Evolutionary conservation across 2,888 invertebrate genomes (phyloP).

Genomic region (Vannuccia rotundouncinata): DNA sequence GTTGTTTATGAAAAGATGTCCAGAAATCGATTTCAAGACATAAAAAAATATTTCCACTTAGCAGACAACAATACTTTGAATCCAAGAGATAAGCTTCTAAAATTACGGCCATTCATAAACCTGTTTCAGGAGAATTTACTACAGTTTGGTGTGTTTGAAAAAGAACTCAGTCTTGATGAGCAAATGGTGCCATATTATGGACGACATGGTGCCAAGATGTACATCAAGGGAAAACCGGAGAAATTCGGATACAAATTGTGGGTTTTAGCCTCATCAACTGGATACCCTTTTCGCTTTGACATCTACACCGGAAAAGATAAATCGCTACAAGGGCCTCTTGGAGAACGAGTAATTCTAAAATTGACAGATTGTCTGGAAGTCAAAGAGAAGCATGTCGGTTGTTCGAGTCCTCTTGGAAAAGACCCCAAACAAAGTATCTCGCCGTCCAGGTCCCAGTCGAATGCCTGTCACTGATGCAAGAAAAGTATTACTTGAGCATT

Average conservation of each 20-base stretch:
- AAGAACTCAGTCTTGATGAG: constrained; percentile 46
- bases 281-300: constrained; percentile 28
- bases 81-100: constrained; percentile 40
- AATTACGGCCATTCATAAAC: constrained; percentile 40
- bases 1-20: constrained; percentile 37
- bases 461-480: constrained; percentile 12
- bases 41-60: constrained; percentile 41
- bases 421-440: constrained; percentile 22
- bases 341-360: neutral
- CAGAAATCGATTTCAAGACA: constrained; percentile 40
- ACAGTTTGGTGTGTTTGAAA: constrained; percentile 30
- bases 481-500: constrained; percentile 1
- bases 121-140: constrained; percentile 39
- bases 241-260: constrained; percentile 44
- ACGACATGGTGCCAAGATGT: constrained; percentile 42
- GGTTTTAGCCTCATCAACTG: constrained; percentile 38
- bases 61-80: constrained; percentile 35
- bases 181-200: constrained; percentile 52
- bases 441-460: constrained; percentile 16
- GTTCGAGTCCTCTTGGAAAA: neutral
- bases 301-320: constrained; percentile 7
- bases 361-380: neutral
- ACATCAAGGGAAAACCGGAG: constrained; percentile 43
- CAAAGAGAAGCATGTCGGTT: neutral
- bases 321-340: neutral